Evolutionary conservation across 2,797 vertebrate species (phyloP).

Genomic region (Manis javanica): DNA sequence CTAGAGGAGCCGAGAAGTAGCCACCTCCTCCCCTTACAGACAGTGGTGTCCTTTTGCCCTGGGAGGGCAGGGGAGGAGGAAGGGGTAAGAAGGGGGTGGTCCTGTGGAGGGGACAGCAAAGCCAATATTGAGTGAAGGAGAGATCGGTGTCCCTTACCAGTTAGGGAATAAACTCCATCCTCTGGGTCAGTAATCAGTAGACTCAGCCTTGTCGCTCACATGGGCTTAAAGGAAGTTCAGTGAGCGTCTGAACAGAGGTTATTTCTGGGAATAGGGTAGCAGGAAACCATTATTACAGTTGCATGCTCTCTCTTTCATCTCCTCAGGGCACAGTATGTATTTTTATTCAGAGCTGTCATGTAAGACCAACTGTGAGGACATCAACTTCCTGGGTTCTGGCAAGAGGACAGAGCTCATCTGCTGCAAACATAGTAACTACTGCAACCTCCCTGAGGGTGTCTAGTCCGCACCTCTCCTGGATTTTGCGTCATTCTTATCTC

Average conservation of each 20-base stretch:
- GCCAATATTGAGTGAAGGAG: not conserved
- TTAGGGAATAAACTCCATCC: not conserved
- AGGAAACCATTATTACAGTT: not conserved
- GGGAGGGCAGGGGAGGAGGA: not conserved
- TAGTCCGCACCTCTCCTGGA: slow-evolving; percentile 30
- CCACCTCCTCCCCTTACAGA: not conserved
- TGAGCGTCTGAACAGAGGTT: not conserved
- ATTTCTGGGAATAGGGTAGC: not conserved
- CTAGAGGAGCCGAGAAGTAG: not conserved
- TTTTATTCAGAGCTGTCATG: slow-evolving; percentile 75
- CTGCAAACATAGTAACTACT: slow-evolving; percentile 61
- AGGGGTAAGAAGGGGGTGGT: not conserved
- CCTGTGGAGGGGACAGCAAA: not conserved
- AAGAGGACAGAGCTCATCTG: slow-evolving; percentile 69
- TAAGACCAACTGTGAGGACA: slow-evolving; percentile 72
- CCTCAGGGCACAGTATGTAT: slow-evolving; percentile 71
- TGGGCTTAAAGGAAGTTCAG: not conserved
- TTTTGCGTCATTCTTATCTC: not conserved
- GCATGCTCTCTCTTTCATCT: not conserved
- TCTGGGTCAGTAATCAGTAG: not conserved
- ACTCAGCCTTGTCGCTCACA: not conserved
- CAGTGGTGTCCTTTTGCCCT: not conserved
- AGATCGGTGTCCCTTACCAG: not conserved
- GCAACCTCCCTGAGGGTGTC: slow-evolving; percentile 67
- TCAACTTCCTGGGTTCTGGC: slow-evolving; percentile 68